Evolutionary conservation across 1,140 invertebrate species (phyloP), one percentile per base, ranked within the genome.

Genomic region (Dendrolimus kikuchii): DNA sequence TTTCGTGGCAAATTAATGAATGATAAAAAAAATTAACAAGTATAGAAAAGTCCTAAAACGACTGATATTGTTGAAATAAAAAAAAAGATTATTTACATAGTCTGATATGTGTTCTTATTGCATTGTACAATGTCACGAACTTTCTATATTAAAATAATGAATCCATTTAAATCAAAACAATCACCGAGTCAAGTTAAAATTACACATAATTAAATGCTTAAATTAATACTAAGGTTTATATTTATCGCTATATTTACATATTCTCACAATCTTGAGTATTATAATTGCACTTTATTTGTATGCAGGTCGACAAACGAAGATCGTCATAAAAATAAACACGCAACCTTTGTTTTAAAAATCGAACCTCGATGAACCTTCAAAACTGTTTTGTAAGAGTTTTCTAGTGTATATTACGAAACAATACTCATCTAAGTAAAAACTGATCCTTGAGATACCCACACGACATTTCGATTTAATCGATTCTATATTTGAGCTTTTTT

Each of bases 231-330:
- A 76, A 36, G 5, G 6, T 23, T 46, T 36, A 46, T 55, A 57
- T 52, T 40, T 68, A 68, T 63, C 55, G 55, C 68, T 80, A 80
- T 86, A 84, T 84, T 55, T 86, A 86, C 82, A 86, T 60, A 61
- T 66, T 81, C 74, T 84, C 81, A 86, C 82, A 84, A 81, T 81
- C 74, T 78, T 76, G 77, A 84, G 80, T 86, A 82, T 81, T 75
- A 77, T 86, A 86, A 86, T 86, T 86, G 82, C 82, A 86, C 82
- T 86, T 86, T 81, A 76, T 82, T 81, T 75, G 63, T 74, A 77
- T 81, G 70, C 67, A 61, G 66, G 62, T 62, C 61, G 56, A 62
- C 59, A 55, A 55, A 46, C 55, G 55, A 50, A 61, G 55, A 62
- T 64, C 55, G 56, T 64, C 65, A 76, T 72, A 74, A 77, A 74